A percentile compares a stretch with the other conserved stretches of the same genome.
Evolutionary conservation across 2,888 invertebrate genomes (phyloP).

Genomic region (Zygaena filipendulae): DNA sequence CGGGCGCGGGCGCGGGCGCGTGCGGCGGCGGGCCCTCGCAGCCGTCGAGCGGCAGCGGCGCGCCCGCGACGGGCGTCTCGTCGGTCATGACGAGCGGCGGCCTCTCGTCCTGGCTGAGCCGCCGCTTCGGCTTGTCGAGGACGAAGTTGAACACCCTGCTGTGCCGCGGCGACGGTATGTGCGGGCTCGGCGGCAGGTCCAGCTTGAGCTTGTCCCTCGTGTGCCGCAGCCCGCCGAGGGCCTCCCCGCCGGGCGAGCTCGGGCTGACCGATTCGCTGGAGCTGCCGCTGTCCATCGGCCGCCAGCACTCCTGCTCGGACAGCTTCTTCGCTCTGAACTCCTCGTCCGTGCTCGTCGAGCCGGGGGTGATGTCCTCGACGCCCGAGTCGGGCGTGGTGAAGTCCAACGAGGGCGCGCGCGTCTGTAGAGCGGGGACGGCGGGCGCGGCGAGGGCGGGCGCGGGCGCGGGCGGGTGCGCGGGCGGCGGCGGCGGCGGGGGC

Average conservation of each 20-base stretch:
- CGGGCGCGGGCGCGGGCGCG: slow-evolving; percentile 31
- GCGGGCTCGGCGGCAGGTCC: slow-evolving; percentile 72
- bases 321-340: slow-evolving; percentile 35
- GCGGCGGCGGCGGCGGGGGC: slow-evolving; percentile 28
- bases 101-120: slow-evolving; percentile 21
- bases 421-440: slow-evolving; percentile 22
- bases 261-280: slow-evolving; percentile 57
- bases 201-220: slow-evolving; percentile 77
- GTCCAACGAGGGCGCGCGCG: slow-evolving; percentile 44
- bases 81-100: slow-evolving; percentile 48
- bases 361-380: slow-evolving; percentile 71
- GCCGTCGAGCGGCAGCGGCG: slow-evolving; percentile 30
- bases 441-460: slow-evolving; percentile 28
- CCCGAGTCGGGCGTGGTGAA: slow-evolving; percentile 72
- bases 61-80: slow-evolving; percentile 49
- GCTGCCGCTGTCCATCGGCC: slow-evolving; percentile 43
- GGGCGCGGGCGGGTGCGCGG: slow-evolving; percentile 20
- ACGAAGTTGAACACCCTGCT: slow-evolving; percentile 52
- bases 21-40: slow-evolving; percentile 30
- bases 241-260: slow-evolving; percentile 46
- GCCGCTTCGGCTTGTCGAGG: slow-evolving; percentile 44
- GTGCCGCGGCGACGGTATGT: slow-evolving; percentile 47
- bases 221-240: slow-evolving; percentile 77
- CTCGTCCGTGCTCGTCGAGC: slow-evolving; percentile 38
- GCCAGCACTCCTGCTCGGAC: slow-evolving; percentile 32